Base-by-base conservation (phyloP, 2,797 vertebrate genomes). In the Pelochelys cantorii region DNA sequence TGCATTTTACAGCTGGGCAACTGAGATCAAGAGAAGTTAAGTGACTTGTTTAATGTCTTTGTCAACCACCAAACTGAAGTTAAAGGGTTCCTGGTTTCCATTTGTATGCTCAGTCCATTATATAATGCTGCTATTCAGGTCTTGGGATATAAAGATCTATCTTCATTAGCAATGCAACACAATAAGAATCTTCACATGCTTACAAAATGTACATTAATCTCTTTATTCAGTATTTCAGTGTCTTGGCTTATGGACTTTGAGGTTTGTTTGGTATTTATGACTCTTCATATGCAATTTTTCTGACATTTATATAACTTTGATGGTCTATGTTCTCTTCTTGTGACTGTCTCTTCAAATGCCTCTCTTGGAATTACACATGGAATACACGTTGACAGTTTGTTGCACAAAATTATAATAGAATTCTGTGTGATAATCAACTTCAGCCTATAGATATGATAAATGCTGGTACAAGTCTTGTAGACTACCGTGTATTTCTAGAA, bases 401-500 rank as follows among this genome's bases (percentile, higher is more conserved):
- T 88, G 71, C n/a, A 25, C 2, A 1, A 31, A 62, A n/a, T 88
- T 90, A 65, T 81, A 74, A 11, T 25, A 85, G 54, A 56, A 68
- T 62, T 3, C 83, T 92, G 83, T 84, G 34, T 48, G 53, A 84
- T 95, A 48, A 20, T 93, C 71, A 37, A 27, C 37, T 48, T 42
- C 37, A 48, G 71, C 48, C 48, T 85, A 60, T 29, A 81, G 90
- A 15, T 87, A 53, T 8, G 37, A 22, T 87, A 85, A 89, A 77
- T 68, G 79, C 78, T 15, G 83, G 52, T n/a, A 15, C 82, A 90
- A 92, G 78, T 3, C 55, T 29, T 88, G 87, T 65, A 20, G 60
- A 88, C 78, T 92, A 86, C 12, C 88, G 11, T 90, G 14, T 78
- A 74, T 75, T 85, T 68, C 87, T 83, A 86, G 54, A 79, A 92